These are phyloP conservation scores for Xylophagus ater DNA, from an alignment of 2,888 invertebrate genomes.

Conservation along the genomic window DNA sequence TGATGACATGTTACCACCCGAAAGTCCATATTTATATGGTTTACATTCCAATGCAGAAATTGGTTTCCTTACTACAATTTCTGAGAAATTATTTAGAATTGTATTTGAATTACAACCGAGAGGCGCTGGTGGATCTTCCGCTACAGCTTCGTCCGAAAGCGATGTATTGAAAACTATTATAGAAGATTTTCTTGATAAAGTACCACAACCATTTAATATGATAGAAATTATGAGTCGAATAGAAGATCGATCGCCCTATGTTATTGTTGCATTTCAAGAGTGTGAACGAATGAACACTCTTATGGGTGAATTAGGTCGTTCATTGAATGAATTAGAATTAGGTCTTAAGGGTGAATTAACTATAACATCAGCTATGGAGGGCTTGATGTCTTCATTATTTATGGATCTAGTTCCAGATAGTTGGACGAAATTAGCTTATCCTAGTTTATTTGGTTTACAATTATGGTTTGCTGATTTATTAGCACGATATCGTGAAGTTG, in stretches of 20 bases:
- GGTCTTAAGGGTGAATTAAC: slow-evolving; percentile 91
- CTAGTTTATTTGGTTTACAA: slow-evolving; percentile 69
- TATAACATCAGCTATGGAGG: slow-evolving; percentile 87
- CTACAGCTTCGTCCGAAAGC: slow-evolving; percentile 55
- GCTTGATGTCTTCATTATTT: slow-evolving; percentile 70
- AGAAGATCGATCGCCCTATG: slow-evolving; percentile 83
- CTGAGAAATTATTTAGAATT: slow-evolving; percentile 72
- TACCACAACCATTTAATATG: slow-evolving; percentile 82
- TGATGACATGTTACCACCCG: slow-evolving; percentile 73
- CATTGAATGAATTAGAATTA: slow-evolving; percentile 73
- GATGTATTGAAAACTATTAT: slow-evolving; percentile 55
- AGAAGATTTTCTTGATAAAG: slow-evolving; percentile 79
- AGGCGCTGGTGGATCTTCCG: slow-evolving; percentile 61
- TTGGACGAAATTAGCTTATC: slow-evolving; percentile 83
- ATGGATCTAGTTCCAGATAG: slow-evolving; percentile 78
- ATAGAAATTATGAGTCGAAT: slow-evolving; percentile 72
- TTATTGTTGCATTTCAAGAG: slow-evolving; percentile 86
- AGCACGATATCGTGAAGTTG: slow-evolving; percentile 64
- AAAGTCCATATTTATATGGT: slow-evolving; percentile 84
- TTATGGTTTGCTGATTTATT: slow-evolving; percentile 83
- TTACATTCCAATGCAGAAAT: slow-evolving; percentile 93
- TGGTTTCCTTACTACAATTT: slow-evolving; percentile 77
- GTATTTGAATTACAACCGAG: slow-evolving; percentile 86
- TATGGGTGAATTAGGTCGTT: slow-evolving; percentile 67
- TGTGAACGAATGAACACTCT: slow-evolving; percentile 90